Base-by-base conservation (phyloP, 2,797 vertebrate species). In the Sorex maritimensis region DNA sequence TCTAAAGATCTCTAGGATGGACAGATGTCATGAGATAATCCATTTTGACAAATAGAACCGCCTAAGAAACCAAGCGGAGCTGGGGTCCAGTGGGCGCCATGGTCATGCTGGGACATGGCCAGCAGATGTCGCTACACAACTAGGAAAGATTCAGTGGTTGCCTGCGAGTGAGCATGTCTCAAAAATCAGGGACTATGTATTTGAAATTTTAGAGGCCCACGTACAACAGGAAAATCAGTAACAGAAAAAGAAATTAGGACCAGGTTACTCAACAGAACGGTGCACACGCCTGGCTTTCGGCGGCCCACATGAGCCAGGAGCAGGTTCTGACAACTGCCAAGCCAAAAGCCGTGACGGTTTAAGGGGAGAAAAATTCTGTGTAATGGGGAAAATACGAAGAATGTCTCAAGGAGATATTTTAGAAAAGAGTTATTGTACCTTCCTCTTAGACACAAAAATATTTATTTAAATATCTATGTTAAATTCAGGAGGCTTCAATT, bases 111-210 rank as follows among this genome's bases (percentile, higher is more conserved):
- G 46, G 7, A 0, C 0, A 24, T 85, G 34, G 28, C 92, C 96
- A 95, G 92, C 75, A 96, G 96, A 58, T 93, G 96, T 96, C 0
- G 94, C 93, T 72, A 46, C 6, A 21, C 21, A 88, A 94, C 61
- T 79, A 88, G 81, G 15, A 73, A n/a, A 94, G 24, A 19, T 24
- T 19, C 24, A 75, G 94, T 63, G 21, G 13, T 5, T 14, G 1
- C 0, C 7, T 68, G 2, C 15, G 11, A 1, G 21, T 61, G 13
- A 44, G 24, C n/a, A 1, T 19, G 67, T 26, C 34, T 81, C 30
- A 17, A 15, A 73, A 75, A 46, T 6, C 15, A 73, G 30, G 63
- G 52, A 58, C 6, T 55, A 71, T 55, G 1, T 61, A 3, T 89
- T 81, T 79, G 52, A 77, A 26, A 4, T 1, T 19, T 0, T 68